Evolutionary conservation across 2,797 vertebrate species (phyloP).

Genomic region (Eulemur rubriventer): DNA sequence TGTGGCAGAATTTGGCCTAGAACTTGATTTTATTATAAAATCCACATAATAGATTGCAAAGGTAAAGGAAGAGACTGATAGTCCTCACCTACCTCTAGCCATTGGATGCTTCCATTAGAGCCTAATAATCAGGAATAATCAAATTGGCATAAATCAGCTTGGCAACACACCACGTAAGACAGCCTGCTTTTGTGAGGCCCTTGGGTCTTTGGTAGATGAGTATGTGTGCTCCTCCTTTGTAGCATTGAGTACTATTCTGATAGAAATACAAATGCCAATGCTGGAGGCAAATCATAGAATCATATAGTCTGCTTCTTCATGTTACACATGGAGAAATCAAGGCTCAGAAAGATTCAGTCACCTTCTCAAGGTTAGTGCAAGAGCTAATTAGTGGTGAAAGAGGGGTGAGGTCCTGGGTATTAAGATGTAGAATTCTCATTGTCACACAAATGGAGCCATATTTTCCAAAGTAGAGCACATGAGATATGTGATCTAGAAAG

Average conservation of each 20-base stretch:
- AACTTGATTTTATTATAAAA: slow-evolving; percentile 16
- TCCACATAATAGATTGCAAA: not conserved
- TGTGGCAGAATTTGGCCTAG: not conserved
- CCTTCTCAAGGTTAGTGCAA: not conserved
- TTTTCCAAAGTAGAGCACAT: slow-evolving; percentile 9
- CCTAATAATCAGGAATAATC: not conserved
- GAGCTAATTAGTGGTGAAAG: not conserved
- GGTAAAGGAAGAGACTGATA: not conserved
- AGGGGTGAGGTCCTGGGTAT: not conserved
- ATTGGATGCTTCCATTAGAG: not conserved
- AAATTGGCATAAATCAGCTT: not conserved
- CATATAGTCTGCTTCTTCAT: not conserved
- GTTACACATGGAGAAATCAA: not conserved
- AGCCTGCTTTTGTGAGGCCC: not conserved
- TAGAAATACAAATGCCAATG: not conserved
- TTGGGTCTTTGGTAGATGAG: not conserved
- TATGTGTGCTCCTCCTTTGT: not conserved
- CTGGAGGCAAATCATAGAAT: not conserved
- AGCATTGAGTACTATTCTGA: not conserved
- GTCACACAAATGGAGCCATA: not conserved
- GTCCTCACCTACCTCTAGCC: not conserved
- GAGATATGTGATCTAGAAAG: not conserved
- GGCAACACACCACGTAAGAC: not conserved
- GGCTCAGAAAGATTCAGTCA: not conserved
- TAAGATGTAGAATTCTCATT: not conserved